Percentiles rank a stretch among this genome's conserved stretches.
These are phyloP conservation scores for Psix sp. DNA, from an alignment of 1,140 invertebrate genomes.

Conservation along the genomic window DNA sequence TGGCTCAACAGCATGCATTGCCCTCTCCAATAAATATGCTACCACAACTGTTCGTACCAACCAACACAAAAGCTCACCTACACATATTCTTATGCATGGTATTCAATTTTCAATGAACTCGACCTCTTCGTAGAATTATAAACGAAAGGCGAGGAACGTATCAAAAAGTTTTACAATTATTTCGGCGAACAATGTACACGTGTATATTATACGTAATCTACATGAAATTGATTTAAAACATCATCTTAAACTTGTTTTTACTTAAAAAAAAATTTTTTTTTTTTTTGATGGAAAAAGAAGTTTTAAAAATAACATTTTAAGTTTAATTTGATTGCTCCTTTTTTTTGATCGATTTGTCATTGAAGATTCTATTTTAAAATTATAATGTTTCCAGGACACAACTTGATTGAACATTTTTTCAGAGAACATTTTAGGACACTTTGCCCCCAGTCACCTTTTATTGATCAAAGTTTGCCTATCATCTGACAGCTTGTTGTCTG, in stretches of 20 bases:
- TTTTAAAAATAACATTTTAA: too few relatives aligned
- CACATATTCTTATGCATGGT: neutral
- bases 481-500: slow-evolving; percentile 77
- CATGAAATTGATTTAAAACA: too few relatives aligned
- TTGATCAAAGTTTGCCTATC: slow-evolving; percentile 77
- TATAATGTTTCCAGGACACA: slow-evolving; percentile 5
- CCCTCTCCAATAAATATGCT: slow-evolving; percentile 56
- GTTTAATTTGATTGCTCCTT: too few relatives aligned
- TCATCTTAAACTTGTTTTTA: too few relatives aligned
- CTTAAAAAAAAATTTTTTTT: too few relatives aligned
- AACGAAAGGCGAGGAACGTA: slow-evolving; percentile 9
- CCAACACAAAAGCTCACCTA: slow-evolving; percentile 11
- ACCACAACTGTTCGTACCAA: slow-evolving; percentile 33
- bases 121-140: slow-evolving; percentile 10
- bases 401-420: slow-evolving; percentile 16
- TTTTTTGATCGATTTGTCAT: too few relatives aligned
- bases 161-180: slow-evolving; percentile 29
- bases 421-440: slow-evolving; percentile 40
- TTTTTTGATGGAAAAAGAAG: too few relatives aligned
- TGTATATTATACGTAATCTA: too few relatives aligned
- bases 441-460: slow-evolving; percentile 73
- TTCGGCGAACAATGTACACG: slow-evolving; percentile 2
- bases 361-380: neutral
- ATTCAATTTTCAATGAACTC: slow-evolving; percentile 18
- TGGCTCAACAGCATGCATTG: slow-evolving; percentile 62